Evolutionary conservation across 1,140 invertebrate species (phyloP).

Genomic region (Asobara japonica): DNA sequence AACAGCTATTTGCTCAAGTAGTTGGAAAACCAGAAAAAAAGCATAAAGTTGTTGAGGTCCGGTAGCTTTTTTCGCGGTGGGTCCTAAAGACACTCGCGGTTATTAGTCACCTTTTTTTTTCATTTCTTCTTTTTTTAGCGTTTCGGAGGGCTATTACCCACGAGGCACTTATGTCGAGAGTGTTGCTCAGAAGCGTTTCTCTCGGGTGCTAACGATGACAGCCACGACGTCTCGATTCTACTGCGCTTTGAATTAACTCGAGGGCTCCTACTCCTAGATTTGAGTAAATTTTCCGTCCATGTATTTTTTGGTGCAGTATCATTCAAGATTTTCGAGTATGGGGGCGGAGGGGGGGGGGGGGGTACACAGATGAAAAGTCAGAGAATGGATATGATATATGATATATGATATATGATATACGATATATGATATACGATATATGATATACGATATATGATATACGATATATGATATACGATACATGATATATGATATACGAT

Average conservation of each 20-base stretch:
- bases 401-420: too few species aligned
- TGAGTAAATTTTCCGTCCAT: too few species aligned
- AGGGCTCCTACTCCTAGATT: too few species aligned
- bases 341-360: too few species aligned
- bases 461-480: too few species aligned
- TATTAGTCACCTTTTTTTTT: not conserved
- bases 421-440: too few species aligned
- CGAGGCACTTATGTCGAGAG: conserved; percentile 3
- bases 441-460: too few species aligned
- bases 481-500: too few species aligned
- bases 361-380: too few species aligned
- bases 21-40: not conserved
- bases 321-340: too few species aligned
- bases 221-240: not conserved
- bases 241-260: conserved; percentile 2
- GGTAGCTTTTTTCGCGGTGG: conserved; percentile 6
- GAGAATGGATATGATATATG: too few species aligned
- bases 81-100: not conserved
- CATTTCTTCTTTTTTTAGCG: not conserved
- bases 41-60: not conserved
- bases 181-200: not conserved
- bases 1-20: not conserved
- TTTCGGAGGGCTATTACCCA: conserved; percentile 8
- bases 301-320: too few species aligned
- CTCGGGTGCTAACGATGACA: conserved; percentile 1